Conservation (phyloP, 2,888 invertebrate species). For the Scaeva pyrastri region DNA sequence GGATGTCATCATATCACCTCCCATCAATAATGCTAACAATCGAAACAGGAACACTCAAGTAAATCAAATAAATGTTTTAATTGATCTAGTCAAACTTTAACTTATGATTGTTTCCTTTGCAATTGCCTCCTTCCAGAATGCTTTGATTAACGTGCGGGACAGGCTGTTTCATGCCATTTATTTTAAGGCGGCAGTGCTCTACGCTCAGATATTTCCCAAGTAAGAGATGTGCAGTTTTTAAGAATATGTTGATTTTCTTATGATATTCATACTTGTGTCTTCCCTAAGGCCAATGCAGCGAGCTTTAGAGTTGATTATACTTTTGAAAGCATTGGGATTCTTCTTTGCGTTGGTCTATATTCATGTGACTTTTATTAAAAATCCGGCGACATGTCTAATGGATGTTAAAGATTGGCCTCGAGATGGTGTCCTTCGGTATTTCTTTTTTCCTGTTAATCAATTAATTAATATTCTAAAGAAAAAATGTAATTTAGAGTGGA, state of each 20-base stretch:
- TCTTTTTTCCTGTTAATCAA: background rate
- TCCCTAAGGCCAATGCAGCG: constrained; percentile 80
- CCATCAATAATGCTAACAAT: constrained; percentile 78
- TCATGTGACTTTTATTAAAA: constrained; percentile 96
- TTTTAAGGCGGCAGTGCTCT: constrained; percentile 95
- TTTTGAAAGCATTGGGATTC: constrained; percentile 90
- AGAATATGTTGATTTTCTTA: constrained; percentile 87
- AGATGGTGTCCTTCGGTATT: constrained; percentile 91
- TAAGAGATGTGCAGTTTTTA: constrained; percentile 91
- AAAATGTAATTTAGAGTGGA: constrained; percentile 79
- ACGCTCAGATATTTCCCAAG: constrained; percentile 95
- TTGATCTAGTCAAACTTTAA: background rate
- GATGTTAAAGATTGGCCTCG: constrained; percentile 96
- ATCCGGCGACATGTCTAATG: constrained; percentile 96
- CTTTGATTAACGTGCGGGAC: constrained; percentile 93
- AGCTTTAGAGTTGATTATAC: constrained; percentile 81
- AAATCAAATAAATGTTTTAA: constrained; percentile 12
- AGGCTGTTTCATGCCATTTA: constrained; percentile 97
- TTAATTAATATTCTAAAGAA: background rate
- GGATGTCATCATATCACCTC: constrained; percentile 62
- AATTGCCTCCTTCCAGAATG: constrained; percentile 86
- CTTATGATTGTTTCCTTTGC: background rate
- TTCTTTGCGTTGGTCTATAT: constrained; percentile 97
- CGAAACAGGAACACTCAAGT: constrained; percentile 79
- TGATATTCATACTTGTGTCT: constrained; percentile 11